Conservation (phyloP, 2,113 vertebrate species). For the Limnothrissa miodon region DNA sequence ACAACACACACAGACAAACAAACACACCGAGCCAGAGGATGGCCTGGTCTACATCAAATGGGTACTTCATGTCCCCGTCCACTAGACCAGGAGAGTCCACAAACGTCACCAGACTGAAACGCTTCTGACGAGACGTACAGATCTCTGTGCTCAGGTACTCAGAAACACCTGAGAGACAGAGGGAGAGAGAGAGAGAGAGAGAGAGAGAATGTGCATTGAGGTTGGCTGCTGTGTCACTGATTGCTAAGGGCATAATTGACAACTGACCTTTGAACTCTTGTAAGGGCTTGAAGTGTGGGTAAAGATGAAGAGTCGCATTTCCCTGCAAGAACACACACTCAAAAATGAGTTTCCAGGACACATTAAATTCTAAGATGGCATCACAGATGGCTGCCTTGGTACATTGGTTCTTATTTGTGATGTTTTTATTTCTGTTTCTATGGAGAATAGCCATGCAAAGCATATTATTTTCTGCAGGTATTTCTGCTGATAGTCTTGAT, state of each 20-base stretch:
- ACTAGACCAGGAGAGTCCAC: constrained; percentile 80
- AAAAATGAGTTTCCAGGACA: neutral
- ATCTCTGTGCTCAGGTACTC: constrained; percentile 81
- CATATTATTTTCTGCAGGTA: too few species aligned
- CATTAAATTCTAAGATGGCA: too few species aligned
- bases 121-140: constrained; percentile 80
- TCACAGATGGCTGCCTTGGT: too few species aligned
- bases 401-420: too few species aligned
- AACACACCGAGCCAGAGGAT: constrained; percentile 78
- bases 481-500: too few species aligned
- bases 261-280: constrained; percentile 78
- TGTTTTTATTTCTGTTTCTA: too few species aligned
- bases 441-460: too few species aligned
- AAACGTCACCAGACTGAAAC: constrained; percentile 80
- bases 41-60: constrained; percentile 80
- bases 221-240: neutral
- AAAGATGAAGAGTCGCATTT: constrained; percentile 80
- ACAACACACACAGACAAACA: neutral
- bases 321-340: constrained; percentile 60
- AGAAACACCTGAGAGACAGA: constrained; percentile 65
- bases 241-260: neutral
- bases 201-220: too few species aligned
- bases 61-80: constrained; percentile 85
- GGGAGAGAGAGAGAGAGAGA: neutral
- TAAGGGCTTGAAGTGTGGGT: constrained; percentile 80